Evolutionary conservation across 2,888 invertebrate genomes (phyloP), one percentile per base, ranked within the genome.

Genomic region (Luperina nickerlii): DNA sequence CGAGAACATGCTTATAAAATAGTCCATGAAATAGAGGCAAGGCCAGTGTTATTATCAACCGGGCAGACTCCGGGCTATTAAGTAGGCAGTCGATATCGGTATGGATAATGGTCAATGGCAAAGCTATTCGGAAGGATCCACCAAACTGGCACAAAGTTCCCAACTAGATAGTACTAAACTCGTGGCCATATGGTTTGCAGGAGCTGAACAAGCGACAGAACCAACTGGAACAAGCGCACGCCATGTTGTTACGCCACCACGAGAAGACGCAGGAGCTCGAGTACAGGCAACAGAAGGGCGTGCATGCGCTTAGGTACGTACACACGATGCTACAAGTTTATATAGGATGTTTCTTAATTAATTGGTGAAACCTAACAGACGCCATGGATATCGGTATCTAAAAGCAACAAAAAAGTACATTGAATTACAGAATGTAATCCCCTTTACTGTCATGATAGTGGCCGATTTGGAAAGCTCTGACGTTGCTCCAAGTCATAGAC

Each of bases 241-340:
- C 98, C 72, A 99, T 99, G 98, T 97, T 99, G 87, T 96, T 99
- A 87, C 98, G 99, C 88, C 99, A 99, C 95, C 99, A 99, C 96
- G 99, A 99, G 94, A 98, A 99, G 95, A 99, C 99, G 71, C 99
- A 99, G 95, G 99, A 99, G 93, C 97, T 99, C 88, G 99, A 99
- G 95, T 99, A 99, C 95, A 97, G 98, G 89, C 99, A 99, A 94
- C 99, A 99, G 95, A 98, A 99, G 92, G 99, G 99, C 85, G 99
- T 99, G 85, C 99, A 99, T 94, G 98, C 98, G 90, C 97, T 99
- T 84, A 97, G 99, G 94, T 99, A 98, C 13, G 38, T 57, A 13
- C 63, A 18, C n/a, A 51, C 2, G 7, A 32, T n/a, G 54, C 74
- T 63, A 70, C 9, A 69, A 69, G 4, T 11, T 45, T 27, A 7